A percentile compares a stretch with the other conserved stretches of the same genome.
phyloP scores from a whole-genome alignment of 2,113 vertebrate genomes.

The Plectropomus leopardus region DNA sequence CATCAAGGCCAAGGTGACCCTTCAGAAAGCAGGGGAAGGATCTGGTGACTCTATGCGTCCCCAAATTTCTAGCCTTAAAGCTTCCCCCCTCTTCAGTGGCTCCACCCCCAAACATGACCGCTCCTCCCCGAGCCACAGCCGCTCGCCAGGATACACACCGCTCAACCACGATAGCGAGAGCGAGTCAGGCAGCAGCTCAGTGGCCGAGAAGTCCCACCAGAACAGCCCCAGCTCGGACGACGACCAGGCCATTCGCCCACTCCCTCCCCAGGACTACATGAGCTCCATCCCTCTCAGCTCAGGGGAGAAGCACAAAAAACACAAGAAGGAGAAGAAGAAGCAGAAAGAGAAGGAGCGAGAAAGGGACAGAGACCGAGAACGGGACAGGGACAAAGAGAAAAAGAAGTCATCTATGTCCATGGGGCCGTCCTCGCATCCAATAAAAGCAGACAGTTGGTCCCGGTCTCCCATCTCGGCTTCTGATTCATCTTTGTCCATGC shows the following conservation, averaged over 20 bases:
- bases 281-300: slow-evolving; percentile 89
- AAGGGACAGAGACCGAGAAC: slow-evolving; percentile 90
- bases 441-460: slow-evolving; percentile 97
- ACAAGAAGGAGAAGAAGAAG: slow-evolving; percentile 99
- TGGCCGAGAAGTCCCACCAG: slow-evolving; percentile 97
- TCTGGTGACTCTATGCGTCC: slow-evolving; percentile 91
- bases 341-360: slow-evolving; percentile 92
- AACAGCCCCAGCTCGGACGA: slow-evolving; percentile 98
- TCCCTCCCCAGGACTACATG: slow-evolving; percentile 85
- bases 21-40: slow-evolving; percentile 95
- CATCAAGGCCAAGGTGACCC: slow-evolving; percentile 97
- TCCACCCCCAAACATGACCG: slow-evolving; percentile 98
- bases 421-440: slow-evolving; percentile 83
- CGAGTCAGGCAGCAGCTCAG: slow-evolving; percentile 95
- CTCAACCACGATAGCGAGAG: slow-evolving; percentile 98
- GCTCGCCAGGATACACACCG: slow-evolving; percentile 96
- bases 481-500: slow-evolving; percentile 91
- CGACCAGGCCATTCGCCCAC: slow-evolving; percentile 87
- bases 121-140: slow-evolving; percentile 98
- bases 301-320: slow-evolving; percentile 97
- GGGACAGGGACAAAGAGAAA: slow-evolving; percentile 93
- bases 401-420: slow-evolving; percentile 90
- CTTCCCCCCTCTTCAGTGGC: slow-evolving; percentile 95
- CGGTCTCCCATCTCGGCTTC: slow-evolving; percentile 93
- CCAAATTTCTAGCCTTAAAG: slow-evolving; percentile 94